Evolutionary conservation across 1,140 invertebrate genomes (phyloP).

Genomic region (Papilio machaon): DNA sequence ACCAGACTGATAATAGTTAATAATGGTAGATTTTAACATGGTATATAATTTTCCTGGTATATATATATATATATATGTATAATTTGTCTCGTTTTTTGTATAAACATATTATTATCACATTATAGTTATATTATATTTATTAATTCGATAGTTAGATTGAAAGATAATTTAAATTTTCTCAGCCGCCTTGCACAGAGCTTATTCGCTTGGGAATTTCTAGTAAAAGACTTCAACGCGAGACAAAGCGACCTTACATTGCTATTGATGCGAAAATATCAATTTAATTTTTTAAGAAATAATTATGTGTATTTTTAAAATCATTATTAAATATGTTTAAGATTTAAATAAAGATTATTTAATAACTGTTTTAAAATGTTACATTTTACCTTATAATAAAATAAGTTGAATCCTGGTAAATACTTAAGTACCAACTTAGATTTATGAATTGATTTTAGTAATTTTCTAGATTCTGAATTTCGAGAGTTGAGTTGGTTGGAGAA

Average conservation of each 20-base stretch:
- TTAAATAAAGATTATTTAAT: neutral
- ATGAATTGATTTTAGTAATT: neutral
- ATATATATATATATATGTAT: neutral
- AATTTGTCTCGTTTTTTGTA: neutral
- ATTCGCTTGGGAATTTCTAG: conserved; percentile 9
- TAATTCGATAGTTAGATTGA: neutral
- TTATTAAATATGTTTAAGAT: neutral
- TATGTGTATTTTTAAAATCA: neutral
- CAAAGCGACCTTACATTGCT: conserved; percentile 2
- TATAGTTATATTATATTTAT: neutral
- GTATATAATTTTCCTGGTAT: neutral
- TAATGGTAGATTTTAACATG: neutral
- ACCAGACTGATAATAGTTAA: neutral
- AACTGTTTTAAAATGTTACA: neutral
- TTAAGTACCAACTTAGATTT: neutral
- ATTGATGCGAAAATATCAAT: conserved; percentile 7
- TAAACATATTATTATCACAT: neutral
- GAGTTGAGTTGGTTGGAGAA: neutral
- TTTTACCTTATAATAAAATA: no score
- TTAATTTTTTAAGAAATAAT: neutral
- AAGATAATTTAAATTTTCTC: conserved; percentile 5
- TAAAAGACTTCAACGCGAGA: conserved; percentile 32
- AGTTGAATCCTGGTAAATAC: no score
- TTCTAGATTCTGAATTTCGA: neutral
- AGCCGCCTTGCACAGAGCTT: neutral